These are phyloP conservation scores for Drosophila sucinea DNA, from an alignment of 1,140 invertebrate species.

Conservation along the genomic window DNA sequence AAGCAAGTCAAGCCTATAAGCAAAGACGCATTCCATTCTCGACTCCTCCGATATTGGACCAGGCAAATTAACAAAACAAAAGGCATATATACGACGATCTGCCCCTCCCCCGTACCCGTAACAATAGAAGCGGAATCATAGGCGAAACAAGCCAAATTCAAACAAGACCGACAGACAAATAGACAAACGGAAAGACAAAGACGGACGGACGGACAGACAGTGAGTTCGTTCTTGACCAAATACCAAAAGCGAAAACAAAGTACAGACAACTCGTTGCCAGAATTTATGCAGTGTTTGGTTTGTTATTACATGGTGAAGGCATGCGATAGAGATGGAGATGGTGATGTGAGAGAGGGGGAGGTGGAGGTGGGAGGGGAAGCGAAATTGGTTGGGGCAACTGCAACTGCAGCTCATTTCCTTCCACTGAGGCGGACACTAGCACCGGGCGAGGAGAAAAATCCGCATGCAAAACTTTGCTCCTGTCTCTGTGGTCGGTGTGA, in stretches of 20 bases:
- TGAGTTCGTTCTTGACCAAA: constrained; percentile 59
- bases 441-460: constrained; percentile 46
- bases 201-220: constrained; percentile 31
- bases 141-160: constrained; percentile 43
- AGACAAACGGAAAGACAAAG: constrained; percentile 11
- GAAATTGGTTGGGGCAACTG: constrained; percentile 4
- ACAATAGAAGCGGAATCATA: constrained; percentile 51
- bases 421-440: constrained; percentile 8
- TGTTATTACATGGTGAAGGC: constrained; percentile 65
- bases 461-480: constrained; percentile 62
- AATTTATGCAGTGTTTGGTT: constrained; percentile 81
- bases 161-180: constrained; percentile 14
- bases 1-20: constrained; percentile 52
- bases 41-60: constrained; percentile 39
- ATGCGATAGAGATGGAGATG: too few species aligned
- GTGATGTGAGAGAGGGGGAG: too few species aligned
- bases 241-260: constrained; percentile 72
- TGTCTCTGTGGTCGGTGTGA: constrained; percentile 58
- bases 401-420: constrained; percentile 67
- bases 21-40: constrained; percentile 47
- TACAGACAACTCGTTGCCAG: constrained; percentile 65
- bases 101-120: constrained; percentile 5
- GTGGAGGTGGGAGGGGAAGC: constrained; percentile 6
- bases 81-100: constrained; percentile 31
- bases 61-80: constrained; percentile 76